These are phyloP conservation scores for Hepsetus odoe DNA, from an alignment of 2,113 vertebrate species.

Conservation along the genomic window DNA sequence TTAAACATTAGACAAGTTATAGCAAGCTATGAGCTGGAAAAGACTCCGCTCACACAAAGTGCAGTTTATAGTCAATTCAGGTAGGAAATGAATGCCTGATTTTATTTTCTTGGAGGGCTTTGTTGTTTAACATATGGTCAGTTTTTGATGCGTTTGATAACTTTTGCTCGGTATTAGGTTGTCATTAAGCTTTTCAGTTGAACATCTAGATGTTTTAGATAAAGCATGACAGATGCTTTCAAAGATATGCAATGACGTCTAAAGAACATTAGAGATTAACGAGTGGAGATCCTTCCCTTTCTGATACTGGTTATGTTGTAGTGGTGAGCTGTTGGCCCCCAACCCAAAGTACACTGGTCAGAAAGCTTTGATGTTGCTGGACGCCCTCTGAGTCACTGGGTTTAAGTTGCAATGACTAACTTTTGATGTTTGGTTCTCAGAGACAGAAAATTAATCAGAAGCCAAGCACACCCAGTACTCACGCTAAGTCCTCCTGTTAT, in stretches of 20 bases:
- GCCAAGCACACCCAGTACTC: background rate
- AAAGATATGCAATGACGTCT: background rate
- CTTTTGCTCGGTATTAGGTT: too few species aligned
- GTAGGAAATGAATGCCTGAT: background rate
- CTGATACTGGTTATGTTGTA: constrained; percentile 5
- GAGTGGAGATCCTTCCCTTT: constrained; percentile 9
- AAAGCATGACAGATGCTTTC: background rate
- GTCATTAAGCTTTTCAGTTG: too few species aligned
- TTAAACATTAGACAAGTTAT: constrained; percentile 61
- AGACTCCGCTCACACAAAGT: constrained; percentile 14
- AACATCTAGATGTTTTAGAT: background rate
- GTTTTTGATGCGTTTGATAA: background rate
- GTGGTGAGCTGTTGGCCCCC: constrained; percentile 15
- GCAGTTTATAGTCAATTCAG: background rate
- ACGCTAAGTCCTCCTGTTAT: background rate
- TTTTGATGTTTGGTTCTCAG: constrained; percentile 9
- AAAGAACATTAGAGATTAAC: background rate
- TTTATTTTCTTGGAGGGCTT: background rate
- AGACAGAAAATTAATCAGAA: constrained; percentile 37
- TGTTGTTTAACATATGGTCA: background rate
- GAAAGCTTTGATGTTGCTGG: constrained; percentile 54
- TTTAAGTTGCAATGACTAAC: constrained; percentile 54
- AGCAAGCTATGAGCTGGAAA: constrained; percentile 7
- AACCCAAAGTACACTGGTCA: constrained; percentile 48
- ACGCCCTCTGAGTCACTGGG: constrained; percentile 43